Conservation (phyloP, 1,140 invertebrate genomes). For the Marisa cornuarietis region DNA sequence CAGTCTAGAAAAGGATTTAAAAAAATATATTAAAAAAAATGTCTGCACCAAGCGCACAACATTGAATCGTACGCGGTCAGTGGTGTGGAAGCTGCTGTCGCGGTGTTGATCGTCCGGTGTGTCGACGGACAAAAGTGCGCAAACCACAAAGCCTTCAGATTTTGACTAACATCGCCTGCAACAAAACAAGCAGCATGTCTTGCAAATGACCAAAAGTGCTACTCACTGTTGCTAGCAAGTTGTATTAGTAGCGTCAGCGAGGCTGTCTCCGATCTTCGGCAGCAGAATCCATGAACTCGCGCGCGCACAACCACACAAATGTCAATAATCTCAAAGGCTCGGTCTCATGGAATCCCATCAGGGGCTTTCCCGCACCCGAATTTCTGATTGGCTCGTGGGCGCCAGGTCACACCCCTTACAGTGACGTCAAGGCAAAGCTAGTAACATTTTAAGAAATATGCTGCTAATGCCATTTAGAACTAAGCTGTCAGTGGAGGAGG, state of each 20-base stretch:
- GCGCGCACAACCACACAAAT: neutral
- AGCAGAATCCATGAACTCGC: constrained; percentile 7
- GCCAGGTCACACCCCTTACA: neutral
- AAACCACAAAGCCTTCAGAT: neutral
- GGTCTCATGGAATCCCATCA: constrained; percentile 1
- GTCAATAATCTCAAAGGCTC: neutral
- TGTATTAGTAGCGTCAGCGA: neutral
- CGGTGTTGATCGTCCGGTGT: no score
- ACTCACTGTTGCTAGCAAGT: neutral
- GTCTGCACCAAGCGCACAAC: no score
- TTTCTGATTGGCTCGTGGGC: neutral
- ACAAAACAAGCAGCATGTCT: neutral
- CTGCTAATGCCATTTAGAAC: neutral
- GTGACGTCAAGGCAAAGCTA: neutral
- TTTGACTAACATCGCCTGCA: neutral
- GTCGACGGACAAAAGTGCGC: neutral
- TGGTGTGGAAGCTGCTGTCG: no score
- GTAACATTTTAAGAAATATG: neutral
- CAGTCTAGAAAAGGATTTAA: no score
- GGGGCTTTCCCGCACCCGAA: neutral
- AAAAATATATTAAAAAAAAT: no score
- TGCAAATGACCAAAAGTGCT: neutral
- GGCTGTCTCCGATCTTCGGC: neutral
- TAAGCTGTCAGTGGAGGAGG: neutral
- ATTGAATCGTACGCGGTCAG: no score